These are phyloP conservation scores for Triplophysa bombifrons DNA, from an alignment of 2,797 vertebrate species.

Conservation along the genomic window DNA sequence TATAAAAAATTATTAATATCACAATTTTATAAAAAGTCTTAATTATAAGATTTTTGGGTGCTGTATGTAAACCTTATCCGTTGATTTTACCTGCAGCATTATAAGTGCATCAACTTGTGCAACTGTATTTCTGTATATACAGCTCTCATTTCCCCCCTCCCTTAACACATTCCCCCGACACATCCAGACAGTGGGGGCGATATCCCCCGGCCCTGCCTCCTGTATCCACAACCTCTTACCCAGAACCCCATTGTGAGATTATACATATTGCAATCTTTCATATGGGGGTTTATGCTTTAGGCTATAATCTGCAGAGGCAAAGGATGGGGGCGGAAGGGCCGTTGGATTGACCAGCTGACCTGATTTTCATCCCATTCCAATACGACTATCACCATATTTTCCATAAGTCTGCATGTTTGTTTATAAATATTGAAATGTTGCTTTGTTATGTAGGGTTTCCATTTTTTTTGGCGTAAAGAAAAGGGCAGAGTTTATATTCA, in stretches of 20 bases:
- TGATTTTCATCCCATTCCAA: constrained; percentile 53
- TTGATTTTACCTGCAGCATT: background rate
- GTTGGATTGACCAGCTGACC: constrained; percentile 55
- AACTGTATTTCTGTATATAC: background rate
- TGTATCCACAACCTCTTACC: constrained; percentile 33
- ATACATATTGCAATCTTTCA: constrained; percentile 59
- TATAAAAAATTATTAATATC: background rate
- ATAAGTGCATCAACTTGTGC: constrained; percentile 1
- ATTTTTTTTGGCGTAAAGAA: constrained; percentile 3
- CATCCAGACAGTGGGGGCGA: constrained; percentile 15
- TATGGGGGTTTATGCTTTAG: constrained; percentile 64
- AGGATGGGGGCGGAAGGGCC: constrained; percentile 12
- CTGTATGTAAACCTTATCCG: background rate
- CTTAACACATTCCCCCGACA: background rate
- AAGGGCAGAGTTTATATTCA: background rate
- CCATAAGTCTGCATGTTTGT: constrained; percentile 27
- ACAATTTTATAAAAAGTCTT: no score
- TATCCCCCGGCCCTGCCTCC: constrained; percentile 26
- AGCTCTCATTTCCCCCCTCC: constrained; percentile 1
- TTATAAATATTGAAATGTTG: constrained; percentile 24
- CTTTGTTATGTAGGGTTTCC: constrained; percentile 22
- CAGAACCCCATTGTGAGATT: constrained; percentile 59
- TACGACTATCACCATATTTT: constrained; percentile 40
- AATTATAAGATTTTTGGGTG: no score
- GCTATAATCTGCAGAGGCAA: constrained; percentile 58